Evolutionary conservation across 2,113 vertebrate species (phyloP), one percentile per base, ranked within the genome.

Genomic region (Lepus timidus): DNA sequence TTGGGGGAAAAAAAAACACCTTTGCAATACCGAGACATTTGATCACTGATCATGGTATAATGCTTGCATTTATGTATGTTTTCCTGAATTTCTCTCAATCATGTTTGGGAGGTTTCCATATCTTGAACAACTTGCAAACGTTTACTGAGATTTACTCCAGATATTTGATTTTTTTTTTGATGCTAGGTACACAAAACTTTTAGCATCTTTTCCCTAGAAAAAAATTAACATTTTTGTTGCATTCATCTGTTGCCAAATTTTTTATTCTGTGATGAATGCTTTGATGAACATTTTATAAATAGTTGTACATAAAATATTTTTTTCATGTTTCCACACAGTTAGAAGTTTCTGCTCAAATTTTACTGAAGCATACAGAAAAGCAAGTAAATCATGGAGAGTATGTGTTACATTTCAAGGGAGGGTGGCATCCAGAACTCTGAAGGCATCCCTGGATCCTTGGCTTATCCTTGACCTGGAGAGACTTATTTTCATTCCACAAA

Each of bases 281-380:
- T 51, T 27, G 27, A 14, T 29, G 31, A 89, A 25, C 2, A 13
- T 39, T 51, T 94, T 62, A 79, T 25, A 39, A 36, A 52, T 49
- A 67, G 17, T 79, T 44, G 16, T 65, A 20, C 62, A 82, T 17
- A 74, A 5, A 81, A 81, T 76, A 17, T 44, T 58, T 39, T 64
- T 95, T 90, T 74, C 52, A 14, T 74, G 2, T 88, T 89, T 94
- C 31, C 88, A 29, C 20, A 33, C 58, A 36, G 12, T 62, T 75
- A 80, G 78, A 71, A 25, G 6, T 74, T 92, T 80, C 79, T 80
- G 8, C 12, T n/a, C 1, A 88, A 67, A 25, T 58, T 52, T 58
- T 87, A 8, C 29, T 95, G 12, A 71, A 74, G 31, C 9, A n/a
- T 80, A 58, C 22, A 6, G 55, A 75, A 76, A 74, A 75, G 31